These are phyloP conservation scores for Acanthopagrus latus DNA, from an alignment of 2,797 vertebrate species.

Conservation along the genomic window DNA sequence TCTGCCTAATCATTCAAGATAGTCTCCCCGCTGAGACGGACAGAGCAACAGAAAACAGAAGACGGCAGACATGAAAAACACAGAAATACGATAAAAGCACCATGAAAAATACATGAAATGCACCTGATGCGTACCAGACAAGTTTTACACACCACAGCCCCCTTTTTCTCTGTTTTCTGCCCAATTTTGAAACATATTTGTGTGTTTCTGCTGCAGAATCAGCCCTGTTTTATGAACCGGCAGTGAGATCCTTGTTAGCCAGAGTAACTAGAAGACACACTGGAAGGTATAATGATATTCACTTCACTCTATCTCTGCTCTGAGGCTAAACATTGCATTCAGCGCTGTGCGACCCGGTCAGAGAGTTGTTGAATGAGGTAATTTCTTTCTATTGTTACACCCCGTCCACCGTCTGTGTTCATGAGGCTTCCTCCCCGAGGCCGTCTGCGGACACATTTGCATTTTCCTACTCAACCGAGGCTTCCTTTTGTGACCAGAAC, in stretches of 20 bases:
- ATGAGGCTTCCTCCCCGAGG: background rate
- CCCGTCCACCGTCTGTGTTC: background rate
- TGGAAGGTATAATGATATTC: background rate
- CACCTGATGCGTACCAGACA: background rate
- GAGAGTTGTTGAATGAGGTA: background rate
- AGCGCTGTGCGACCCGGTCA: conserved; percentile 1
- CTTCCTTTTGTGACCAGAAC: conserved; percentile 14
- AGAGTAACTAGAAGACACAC: background rate
- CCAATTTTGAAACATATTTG: no score
- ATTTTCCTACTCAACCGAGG: conserved; percentile 10
- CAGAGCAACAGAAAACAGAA: no score
- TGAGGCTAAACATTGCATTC: background rate
- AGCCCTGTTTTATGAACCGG: no score
- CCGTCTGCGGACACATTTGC: conserved; percentile 16
- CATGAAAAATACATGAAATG: background rate
- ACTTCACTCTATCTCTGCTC: background rate
- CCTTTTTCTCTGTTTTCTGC: no score
- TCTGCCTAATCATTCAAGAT: background rate
- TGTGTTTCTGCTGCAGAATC: no score
- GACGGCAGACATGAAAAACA: no score
- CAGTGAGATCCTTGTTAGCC: no score
- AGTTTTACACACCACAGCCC: no score
- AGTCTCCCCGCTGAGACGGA: no score
- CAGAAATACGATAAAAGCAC: background rate
- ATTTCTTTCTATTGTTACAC: conserved; percentile 9